phyloP scores from a whole-genome alignment of 2,797 vertebrate genomes.

The Bradypus variegatus region DNA sequence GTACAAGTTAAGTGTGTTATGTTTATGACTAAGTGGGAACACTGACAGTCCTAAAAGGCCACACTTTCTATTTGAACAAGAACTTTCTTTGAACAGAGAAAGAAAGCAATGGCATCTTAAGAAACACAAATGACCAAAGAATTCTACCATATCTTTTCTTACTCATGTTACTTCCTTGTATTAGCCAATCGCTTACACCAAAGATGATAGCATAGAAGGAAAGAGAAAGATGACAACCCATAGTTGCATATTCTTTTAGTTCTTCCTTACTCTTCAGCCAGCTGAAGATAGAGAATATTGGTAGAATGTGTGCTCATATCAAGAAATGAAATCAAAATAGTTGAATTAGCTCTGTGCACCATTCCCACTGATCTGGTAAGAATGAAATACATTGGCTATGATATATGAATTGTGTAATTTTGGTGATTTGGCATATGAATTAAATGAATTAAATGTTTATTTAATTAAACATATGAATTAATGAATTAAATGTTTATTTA shows the following conservation, averaged over 20 bases:
- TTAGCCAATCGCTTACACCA: background rate
- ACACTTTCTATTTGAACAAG: background rate
- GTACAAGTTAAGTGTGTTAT: background rate
- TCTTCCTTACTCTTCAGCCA: background rate
- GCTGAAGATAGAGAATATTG: background rate
- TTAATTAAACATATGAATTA: background rate
- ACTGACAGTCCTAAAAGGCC: background rate
- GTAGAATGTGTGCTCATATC: background rate
- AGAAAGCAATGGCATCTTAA: conserved; percentile 1
- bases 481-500: background rate
- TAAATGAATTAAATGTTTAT: background rate
- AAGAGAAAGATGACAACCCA: background rate
- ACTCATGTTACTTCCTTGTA: background rate
- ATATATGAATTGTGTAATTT: background rate
- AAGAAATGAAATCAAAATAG: conserved; percentile 1
- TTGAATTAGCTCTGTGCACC: background rate
- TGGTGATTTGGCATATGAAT: background rate
- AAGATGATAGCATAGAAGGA: background rate
- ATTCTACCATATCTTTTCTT: background rate
- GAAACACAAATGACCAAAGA: background rate
- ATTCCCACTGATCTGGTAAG: background rate
- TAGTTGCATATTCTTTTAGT: background rate
- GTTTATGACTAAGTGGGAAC: background rate
- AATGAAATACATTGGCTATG: background rate
- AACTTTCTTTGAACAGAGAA: conserved; percentile 13